Evolutionary conservation across 2,797 vertebrate species (phyloP), one percentile per base, ranked within the genome.

Genomic region (Molossus molossus): DNA sequence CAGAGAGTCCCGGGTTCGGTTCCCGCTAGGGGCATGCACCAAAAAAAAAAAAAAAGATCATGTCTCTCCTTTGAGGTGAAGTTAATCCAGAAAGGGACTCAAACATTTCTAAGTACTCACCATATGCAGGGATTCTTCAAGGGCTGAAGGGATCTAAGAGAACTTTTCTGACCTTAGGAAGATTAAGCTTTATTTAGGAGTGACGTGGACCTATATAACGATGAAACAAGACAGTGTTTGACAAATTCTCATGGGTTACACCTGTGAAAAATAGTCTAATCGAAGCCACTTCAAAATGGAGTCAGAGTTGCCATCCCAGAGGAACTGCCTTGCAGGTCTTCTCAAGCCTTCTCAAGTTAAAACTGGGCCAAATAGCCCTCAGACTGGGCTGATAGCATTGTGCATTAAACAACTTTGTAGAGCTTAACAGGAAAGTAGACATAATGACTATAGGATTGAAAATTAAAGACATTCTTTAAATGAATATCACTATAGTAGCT

Each of bases 101-200:
- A 90, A 40, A 57, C 65, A 37, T 87, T 70, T 85, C 76, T 94
- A 62, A 90, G n/a, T 4, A 50, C 6, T 84, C n/a, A 40, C 9
- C 90, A 7, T 79, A n/a, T 67, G 62, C 37, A 87, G 93, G 88
- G 25, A 83, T 70, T 65, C 65, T 79, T 50, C 40, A 72, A 94
- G 10, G 29, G 7, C 13, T 50, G n/a, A 77, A 92, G 27, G 50
- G 83, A 55, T 93, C 77, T 79, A 27, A 76, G 40, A 85, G 27
- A 67, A 90, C 12, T 25, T 95, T 58, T 81, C 3, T 29, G 5
- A 92, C 53, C 33, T 79, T 8, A 20, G 48, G 53, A 95, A 75
- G 20, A 81, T 91, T 75, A 79, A 62, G 58, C 33, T 75, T 77
- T 58, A 77, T 64, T 65, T 69, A 70, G 76, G 80, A 45, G 60